phyloP scores from a whole-genome alignment of 1,140 invertebrate species.

The Leptopilina clavipes region DNA sequence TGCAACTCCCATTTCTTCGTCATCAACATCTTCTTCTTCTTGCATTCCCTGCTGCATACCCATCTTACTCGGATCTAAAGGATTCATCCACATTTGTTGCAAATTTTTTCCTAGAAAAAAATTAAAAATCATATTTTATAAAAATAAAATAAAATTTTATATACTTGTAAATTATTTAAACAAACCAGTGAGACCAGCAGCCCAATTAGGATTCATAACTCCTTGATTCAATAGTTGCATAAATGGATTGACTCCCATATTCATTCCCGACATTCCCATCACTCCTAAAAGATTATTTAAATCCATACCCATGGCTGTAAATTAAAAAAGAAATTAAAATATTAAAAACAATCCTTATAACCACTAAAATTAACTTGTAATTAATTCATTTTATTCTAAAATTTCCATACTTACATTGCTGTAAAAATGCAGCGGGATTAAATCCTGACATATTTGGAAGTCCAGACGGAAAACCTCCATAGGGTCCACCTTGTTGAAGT shows the following conservation, averaged over 20 bases:
- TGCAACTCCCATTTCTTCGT: conserved; percentile 97
- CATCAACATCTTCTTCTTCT: conserved; percentile 91
- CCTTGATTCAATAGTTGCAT: conserved; percentile 72
- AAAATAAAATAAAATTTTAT: not conserved
- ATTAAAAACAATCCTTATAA: conserved; percentile 14
- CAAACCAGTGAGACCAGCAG: conserved; percentile 66
- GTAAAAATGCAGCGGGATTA: conserved; percentile 83
- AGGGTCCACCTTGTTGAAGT: conserved; percentile 49
- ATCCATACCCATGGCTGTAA: conserved; percentile 65
- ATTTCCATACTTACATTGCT: conserved; percentile 61
- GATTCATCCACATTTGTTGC: conserved; percentile 77
- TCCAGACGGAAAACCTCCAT: conserved; percentile 51
- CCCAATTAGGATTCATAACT: conserved; percentile 68
- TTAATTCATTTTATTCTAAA: not conserved
- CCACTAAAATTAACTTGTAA: too few relatives aligned
- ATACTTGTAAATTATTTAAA: not conserved
- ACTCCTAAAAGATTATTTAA: conserved; percentile 71
- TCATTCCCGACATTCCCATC: conserved; percentile 71
- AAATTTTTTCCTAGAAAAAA: conserved; percentile 70
- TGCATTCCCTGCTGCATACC: conserved; percentile 68
- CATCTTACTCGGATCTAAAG: conserved; percentile 71
- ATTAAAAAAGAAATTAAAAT: conserved; percentile 49
- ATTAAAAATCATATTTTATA: too few relatives aligned
- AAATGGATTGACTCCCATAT: conserved; percentile 71
- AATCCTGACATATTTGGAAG: conserved; percentile 68